Conservation (phyloP, 2,888 invertebrate genomes). For the Sylvicola cinctus region DNA sequence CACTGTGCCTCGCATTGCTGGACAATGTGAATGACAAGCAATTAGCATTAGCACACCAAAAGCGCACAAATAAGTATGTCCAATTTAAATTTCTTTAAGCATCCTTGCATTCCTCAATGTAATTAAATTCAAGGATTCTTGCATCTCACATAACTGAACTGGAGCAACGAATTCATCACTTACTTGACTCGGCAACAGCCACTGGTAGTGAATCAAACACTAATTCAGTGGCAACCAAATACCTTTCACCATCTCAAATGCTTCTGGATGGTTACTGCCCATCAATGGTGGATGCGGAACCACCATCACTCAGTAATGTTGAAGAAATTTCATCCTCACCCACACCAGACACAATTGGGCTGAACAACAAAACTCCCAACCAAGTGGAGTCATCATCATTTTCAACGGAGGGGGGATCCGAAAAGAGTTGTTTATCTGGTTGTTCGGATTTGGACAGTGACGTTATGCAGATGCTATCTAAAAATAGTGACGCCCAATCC, state of each 20-base stretch:
- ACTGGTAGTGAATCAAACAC: conserved; percentile 27
- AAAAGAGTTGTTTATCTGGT: too few species aligned
- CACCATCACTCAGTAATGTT: too few species aligned
- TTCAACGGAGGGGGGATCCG: too few species aligned
- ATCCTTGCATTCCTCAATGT: conserved; percentile 2
- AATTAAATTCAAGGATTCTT: conserved; percentile 41
- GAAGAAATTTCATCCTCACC: too few species aligned
- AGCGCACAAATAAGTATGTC: conserved; percentile 62
- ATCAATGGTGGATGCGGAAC: conserved; percentile 26
- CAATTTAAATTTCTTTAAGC: conserved; percentile 4
- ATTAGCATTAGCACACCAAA: conserved; percentile 62
- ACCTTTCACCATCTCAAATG: conserved; percentile 32
- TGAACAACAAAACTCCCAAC: too few species aligned
- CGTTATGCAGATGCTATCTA: too few species aligned
- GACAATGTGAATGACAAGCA: conserved; percentile 75
- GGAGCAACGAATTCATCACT: conserved; percentile 48
- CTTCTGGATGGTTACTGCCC: conserved; percentile 39
- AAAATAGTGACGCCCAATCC: too few species aligned
- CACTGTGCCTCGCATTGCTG: conserved; percentile 54
- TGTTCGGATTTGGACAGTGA: too few species aligned
- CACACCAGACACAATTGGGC: too few species aligned
- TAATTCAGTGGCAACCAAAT: conserved; percentile 20
- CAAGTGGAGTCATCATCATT: too few species aligned
- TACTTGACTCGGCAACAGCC: conserved; percentile 30
- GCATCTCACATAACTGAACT: conserved; percentile 65